Base-by-base conservation (phyloP, 2,113 vertebrate genomes). In the Macroglossus sobrinus region DNA sequence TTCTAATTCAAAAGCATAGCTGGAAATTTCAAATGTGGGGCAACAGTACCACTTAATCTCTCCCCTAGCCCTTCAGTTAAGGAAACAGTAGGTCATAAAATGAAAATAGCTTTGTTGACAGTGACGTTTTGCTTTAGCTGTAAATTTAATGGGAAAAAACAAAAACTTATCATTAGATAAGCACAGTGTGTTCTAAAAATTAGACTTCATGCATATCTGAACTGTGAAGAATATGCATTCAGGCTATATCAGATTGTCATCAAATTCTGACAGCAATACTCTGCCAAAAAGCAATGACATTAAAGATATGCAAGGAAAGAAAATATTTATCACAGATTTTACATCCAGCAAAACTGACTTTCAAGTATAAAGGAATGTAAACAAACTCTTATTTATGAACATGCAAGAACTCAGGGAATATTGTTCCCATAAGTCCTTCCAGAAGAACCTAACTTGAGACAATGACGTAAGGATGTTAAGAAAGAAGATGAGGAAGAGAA, bases 21-120 rank as follows among this genome's bases (percentile, higher is more conserved):
- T 86, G 84, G 43, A 89, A 92, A 74, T 79, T 38, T 86, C 90
- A 93, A 89, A 72, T 38, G 84, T n/a, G 24, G 69, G 22, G 12
- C 28, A 79, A 86, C 0, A n/a, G 14, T 47, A 66, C 28, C 33
- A 76, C 11, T 57, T 66, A 74, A 50, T 38, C 43, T 10, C 11
- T 40, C 28, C 28, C 30, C 30, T 45, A 71, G 22, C 40, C 75
- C 16, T 81, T 66, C 47, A 24, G 66, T 68, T 87, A 63, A 78
- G 40, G 22, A 81, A 80, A 85, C 71, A 22, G 21, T 61, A 33
- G 64, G 3, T 84, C 33, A 93, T 21, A 84, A 95, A 66, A 86
- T 8, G 45, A 35, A 55, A 64, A 61, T 21, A 91, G 33, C 5
- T n/a, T 55, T 81, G n/a, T 22, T 55, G 35, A 89, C 28, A 59